Conservation (phyloP, 1,140 invertebrate genomes). For the Heliconius melpomene region DNA sequence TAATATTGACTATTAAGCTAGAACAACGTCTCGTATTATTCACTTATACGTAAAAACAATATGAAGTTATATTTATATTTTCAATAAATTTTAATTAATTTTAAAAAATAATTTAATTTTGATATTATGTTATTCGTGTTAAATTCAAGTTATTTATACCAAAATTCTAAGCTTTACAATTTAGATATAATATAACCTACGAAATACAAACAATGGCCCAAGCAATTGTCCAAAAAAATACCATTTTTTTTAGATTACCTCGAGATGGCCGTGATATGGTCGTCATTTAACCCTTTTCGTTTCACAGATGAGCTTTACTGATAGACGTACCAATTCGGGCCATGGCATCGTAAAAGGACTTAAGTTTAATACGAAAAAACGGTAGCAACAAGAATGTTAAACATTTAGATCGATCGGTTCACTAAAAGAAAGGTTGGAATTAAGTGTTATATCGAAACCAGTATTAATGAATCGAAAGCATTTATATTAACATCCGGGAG, state of each 20-base stretch:
- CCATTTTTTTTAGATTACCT: neutral
- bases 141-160: too few species aligned
- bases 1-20: too few species aligned
- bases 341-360: neutral
- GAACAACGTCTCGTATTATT: too few species aligned
- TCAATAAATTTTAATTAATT: too few species aligned
- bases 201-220: neutral
- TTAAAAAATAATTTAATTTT: too few species aligned
- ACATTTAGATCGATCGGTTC: neutral
- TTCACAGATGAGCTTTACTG: conserved; percentile 9
- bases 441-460: conserved; percentile 43
- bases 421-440: conserved; percentile 42
- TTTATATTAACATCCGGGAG: conserved; percentile 46
- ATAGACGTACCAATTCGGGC: neutral
- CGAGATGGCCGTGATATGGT: neutral
- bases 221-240: neutral
- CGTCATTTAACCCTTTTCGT: conserved; percentile 6
- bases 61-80: too few species aligned
- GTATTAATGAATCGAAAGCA: conserved; percentile 53
- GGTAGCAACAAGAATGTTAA: neutral
- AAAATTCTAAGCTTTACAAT: too few species aligned
- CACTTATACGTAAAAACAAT: too few species aligned
- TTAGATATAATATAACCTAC: too few species aligned
- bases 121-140: too few species aligned
- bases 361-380: neutral